Conservation (phyloP, 1,140 invertebrate genomes). For the Campoletis sonorensis region DNA sequence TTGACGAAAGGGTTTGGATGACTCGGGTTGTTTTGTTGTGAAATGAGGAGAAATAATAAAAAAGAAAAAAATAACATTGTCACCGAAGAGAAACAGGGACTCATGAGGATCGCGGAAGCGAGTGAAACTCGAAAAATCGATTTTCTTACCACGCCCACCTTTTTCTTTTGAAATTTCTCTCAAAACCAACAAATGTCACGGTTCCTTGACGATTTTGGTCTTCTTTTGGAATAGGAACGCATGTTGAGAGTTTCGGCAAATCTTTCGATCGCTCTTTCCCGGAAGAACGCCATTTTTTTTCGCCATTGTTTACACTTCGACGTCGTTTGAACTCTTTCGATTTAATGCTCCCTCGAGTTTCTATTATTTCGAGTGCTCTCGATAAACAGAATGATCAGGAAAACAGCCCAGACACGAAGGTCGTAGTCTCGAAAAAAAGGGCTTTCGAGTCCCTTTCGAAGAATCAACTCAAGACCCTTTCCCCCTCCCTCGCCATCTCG, state of each 20-base stretch:
- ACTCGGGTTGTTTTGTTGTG: too few species aligned
- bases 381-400: conserved; percentile 32
- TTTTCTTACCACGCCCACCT: too few species aligned
- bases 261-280: neutral
- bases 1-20: neutral
- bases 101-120: neutral
- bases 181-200: neutral
- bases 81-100: conserved; percentile 17
- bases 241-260: neutral
- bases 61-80: conserved; percentile 36
- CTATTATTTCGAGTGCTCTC: conserved; percentile 32
- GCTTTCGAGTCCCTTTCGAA: neutral
- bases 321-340: neutral
- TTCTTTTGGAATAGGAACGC: conserved; percentile 35
- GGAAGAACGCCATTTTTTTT: neutral
- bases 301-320: neutral
- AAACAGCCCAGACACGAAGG: conserved; percentile 14
- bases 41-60: too few species aligned
- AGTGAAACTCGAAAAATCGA: neutral
- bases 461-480: neutral
- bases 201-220: conserved; percentile 14
- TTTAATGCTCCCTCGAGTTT: conserved; percentile 31
- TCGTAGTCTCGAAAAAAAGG: neutral
- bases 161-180: too few species aligned
- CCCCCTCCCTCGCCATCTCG: too few species aligned